Evolutionary conservation across 2,888 invertebrate species (phyloP).

Genomic region (Dynastes maya): DNA sequence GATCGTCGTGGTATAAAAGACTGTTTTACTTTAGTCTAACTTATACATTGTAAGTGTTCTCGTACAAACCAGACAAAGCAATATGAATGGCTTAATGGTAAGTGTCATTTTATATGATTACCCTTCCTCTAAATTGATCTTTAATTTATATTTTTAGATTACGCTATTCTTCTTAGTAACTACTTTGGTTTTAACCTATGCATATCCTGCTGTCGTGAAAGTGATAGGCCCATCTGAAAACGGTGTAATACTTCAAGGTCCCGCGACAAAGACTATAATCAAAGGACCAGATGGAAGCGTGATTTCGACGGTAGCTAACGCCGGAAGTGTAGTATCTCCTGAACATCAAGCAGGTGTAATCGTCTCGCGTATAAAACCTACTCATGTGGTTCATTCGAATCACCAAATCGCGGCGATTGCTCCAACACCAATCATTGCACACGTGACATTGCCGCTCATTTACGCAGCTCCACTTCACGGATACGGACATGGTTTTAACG

Average conservation of each 20-base stretch:
- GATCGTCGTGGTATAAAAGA: slow-evolving; percentile 23
- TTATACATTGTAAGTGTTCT: background rate
- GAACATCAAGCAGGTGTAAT: slow-evolving; percentile 26
- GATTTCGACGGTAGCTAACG: slow-evolving; percentile 12
- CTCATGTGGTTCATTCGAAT: background rate
- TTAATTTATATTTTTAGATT: background rate
- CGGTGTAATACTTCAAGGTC: slow-evolving; percentile 24
- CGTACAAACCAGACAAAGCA: slow-evolving; percentile 25
- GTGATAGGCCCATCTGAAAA: slow-evolving; percentile 31
- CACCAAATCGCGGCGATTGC: background rate
- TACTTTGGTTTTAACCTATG: background rate
- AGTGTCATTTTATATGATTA: background rate
- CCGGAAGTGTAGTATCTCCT: slow-evolving; percentile 18
- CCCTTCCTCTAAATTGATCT: background rate
- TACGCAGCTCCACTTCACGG: slow-evolving; percentile 29
- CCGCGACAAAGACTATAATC: slow-evolving; percentile 21
- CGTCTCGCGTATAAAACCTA: background rate
- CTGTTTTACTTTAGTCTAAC: slow-evolving; percentile 2
- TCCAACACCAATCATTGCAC: background rate
- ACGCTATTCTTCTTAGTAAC: background rate
- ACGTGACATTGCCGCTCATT: slow-evolving; percentile 10
- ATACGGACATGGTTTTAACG: background rate
- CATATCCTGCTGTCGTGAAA: background rate
- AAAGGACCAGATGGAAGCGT: slow-evolving; percentile 45
- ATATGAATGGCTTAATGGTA: slow-evolving; percentile 29